phyloP scores from a whole-genome alignment of 2,888 invertebrate genomes.

The Masnerella sp. region DNA sequence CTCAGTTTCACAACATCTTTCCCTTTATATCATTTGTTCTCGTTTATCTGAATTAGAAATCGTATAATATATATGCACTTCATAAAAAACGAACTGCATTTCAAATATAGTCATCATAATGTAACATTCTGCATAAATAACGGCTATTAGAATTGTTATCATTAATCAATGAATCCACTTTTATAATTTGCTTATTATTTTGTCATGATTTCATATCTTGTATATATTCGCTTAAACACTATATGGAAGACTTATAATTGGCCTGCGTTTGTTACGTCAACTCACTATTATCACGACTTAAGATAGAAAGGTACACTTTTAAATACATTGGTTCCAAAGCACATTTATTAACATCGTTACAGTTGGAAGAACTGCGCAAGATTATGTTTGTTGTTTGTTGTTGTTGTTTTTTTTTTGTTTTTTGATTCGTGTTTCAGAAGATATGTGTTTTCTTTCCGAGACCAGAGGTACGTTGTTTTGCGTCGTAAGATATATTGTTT shows the following conservation, averaged over 20 bases:
- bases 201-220: constrained; percentile 24
- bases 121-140: constrained; percentile 48
- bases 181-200: no score
- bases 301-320: constrained; percentile 58
- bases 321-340: constrained; percentile 55
- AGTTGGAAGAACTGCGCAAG: constrained; percentile 34
- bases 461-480: constrained; percentile 44
- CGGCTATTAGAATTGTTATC: constrained; percentile 45
- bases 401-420: no score
- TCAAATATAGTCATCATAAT: constrained; percentile 52
- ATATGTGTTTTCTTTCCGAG: constrained; percentile 41
- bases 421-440: constrained; percentile 35
- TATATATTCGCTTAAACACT: constrained; percentile 49
- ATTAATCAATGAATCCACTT: constrained; percentile 24
- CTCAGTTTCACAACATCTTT: constrained; percentile 17
- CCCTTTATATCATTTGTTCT: constrained; percentile 11
- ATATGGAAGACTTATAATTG: constrained; percentile 61
- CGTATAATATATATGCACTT: constrained; percentile 35
- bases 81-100: constrained; percentile 42
- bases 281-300: constrained; percentile 59
- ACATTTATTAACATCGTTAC: constrained; percentile 51
- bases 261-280: constrained; percentile 57
- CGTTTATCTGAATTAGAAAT: constrained; percentile 39
- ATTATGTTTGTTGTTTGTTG: constrained; percentile 34
- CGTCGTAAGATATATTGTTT: constrained; percentile 18